Evolutionary conservation across 1,140 invertebrate genomes (phyloP).

Genomic region (Drosophila elegans): DNA sequence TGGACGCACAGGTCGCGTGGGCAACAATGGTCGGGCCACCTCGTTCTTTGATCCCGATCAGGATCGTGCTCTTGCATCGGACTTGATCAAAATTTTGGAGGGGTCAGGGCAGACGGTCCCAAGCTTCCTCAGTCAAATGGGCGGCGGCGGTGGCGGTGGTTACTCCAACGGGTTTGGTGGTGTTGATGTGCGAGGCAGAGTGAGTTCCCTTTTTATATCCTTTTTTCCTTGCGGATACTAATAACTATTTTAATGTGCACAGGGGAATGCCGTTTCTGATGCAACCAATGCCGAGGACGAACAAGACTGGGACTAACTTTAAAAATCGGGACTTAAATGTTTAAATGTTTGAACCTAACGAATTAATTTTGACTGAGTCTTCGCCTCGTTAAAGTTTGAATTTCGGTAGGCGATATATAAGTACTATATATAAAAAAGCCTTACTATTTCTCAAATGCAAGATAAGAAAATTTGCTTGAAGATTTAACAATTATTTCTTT

Average conservation of each 20-base stretch:
- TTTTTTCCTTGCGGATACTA: neutral
- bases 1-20: conserved; percentile 96
- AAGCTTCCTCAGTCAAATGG: conserved; percentile 86
- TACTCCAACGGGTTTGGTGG: conserved; percentile 85
- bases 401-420: neutral
- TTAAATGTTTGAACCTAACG: neutral
- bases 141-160: conserved; percentile 75
- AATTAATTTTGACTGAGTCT: neutral
- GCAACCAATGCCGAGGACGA: conserved; percentile 29
- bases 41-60: conserved; percentile 92
- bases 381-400: neutral
- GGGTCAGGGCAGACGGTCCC: conserved; percentile 88
- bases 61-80: conserved; percentile 87
- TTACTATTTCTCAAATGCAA: neutral
- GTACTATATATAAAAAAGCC: neutral
- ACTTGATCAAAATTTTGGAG: conserved; percentile 90
- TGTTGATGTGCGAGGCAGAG: conserved; percentile 85
- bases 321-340: neutral
- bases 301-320: conserved; percentile 41
- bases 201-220: conserved; percentile 19
- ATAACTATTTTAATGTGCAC: neutral
- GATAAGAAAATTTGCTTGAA: no score
- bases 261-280: conserved; percentile 14
- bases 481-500: no score
- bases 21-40: conserved; percentile 94